These are phyloP conservation scores for Drosophila niveifrons DNA, from an alignment of 2,888 invertebrate species.

Conservation along the genomic window DNA sequence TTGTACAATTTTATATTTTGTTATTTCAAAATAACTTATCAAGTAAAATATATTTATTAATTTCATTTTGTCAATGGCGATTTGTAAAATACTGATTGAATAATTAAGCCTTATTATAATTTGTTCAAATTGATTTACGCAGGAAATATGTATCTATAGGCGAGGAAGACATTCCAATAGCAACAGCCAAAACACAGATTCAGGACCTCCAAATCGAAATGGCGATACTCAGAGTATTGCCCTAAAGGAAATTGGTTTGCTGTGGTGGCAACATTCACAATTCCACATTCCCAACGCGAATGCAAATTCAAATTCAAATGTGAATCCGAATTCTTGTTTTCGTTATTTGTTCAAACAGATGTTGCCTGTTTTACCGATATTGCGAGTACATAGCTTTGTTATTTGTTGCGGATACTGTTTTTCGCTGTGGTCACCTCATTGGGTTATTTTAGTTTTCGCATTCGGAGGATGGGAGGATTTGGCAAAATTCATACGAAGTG, in stretches of 20 bases:
- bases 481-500: constrained; percentile 37
- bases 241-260: constrained; percentile 57
- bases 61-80: no score
- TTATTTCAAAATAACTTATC: no score
- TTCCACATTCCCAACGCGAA: constrained; percentile 8
- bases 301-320: constrained; percentile 3
- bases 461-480: constrained; percentile 6
- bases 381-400: constrained; percentile 33
- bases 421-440: constrained; percentile 60
- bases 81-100: no score
- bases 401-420: constrained; percentile 29
- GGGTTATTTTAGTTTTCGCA: constrained; percentile 51
- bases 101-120: no score
- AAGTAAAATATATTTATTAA: no score
- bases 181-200: constrained; percentile 17
- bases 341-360: constrained; percentile 76
- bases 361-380: constrained; percentile 60
- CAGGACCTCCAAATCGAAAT: constrained; percentile 24
- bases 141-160: background rate
- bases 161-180: constrained; percentile 17
- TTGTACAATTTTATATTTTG: no score
- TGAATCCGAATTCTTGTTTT: constrained; percentile 57
- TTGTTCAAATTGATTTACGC: no score
- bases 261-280: constrained; percentile 33
- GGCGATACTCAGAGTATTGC: constrained; percentile 40